Conservation (phyloP, 37 sponge, comb jelly and placozoan genomes). For the Halisarca cf. caerulea region DNA sequence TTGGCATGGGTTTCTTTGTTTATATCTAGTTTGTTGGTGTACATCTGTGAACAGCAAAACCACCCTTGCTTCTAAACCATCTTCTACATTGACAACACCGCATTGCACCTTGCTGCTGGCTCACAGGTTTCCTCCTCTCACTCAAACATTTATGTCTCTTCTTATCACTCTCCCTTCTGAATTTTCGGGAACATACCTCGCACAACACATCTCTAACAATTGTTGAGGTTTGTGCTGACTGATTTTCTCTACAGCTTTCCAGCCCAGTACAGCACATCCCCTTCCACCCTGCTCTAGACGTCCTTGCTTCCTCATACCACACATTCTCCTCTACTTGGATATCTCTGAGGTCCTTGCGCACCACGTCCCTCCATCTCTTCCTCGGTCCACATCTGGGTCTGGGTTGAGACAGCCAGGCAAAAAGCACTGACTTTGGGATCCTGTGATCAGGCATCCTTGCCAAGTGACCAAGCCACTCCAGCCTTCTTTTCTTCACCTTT, state of each 20-base stretch:
- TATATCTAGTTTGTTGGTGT: too few species aligned
- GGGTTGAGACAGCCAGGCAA: slow-evolving; percentile 28
- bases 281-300: neutral
- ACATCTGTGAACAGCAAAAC: slow-evolving; percentile 23
- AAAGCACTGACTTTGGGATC: slow-evolving; percentile 25
- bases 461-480: slow-evolving; percentile 40
- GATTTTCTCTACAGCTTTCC: neutral
- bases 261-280: neutral
- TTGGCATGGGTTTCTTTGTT: too few species aligned
- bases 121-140: slow-evolving; percentile 28
- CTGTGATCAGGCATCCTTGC: slow-evolving; percentile 32
- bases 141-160: slow-evolving; percentile 32
- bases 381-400: slow-evolving; percentile 30
- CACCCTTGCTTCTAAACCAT: slow-evolving; percentile 29
- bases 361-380: slow-evolving; percentile 32
- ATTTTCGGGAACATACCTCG: slow-evolving; percentile 4
- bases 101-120: slow-evolving; percentile 33
- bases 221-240: neutral
- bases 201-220: neutral
- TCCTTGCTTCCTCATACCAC: slow-evolving; percentile 26
- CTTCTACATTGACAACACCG: slow-evolving; percentile 24
- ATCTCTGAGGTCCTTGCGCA: slow-evolving; percentile 6
- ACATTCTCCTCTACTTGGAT: slow-evolving; percentile 16
- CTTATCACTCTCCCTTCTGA: slow-evolving; percentile 11
- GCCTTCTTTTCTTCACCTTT: slow-evolving; percentile 9